Conservation (phyloP, 1,140 invertebrate genomes). For the Drosophila hydei region DNA sequence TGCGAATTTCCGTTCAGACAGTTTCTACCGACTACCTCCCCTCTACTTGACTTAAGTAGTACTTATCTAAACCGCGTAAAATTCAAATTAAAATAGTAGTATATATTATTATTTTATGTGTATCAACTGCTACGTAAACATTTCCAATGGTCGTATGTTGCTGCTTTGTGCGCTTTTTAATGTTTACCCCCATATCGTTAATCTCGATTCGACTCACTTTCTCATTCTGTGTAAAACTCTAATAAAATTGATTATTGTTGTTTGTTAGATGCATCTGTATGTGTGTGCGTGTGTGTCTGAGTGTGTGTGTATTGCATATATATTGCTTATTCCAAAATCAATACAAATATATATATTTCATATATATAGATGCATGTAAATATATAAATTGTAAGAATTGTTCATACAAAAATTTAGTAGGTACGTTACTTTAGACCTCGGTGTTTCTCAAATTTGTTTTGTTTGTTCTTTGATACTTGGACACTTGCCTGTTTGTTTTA, state of each 20-base stretch:
- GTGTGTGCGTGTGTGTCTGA: slow-evolving; percentile 2
- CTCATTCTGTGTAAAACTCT: slow-evolving; percentile 72
- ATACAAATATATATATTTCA: slow-evolving; percentile 79
- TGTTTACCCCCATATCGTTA: slow-evolving; percentile 26
- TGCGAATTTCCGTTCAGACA: slow-evolving; percentile 69
- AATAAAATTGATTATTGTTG: slow-evolving; percentile 83
- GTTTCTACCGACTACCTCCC: slow-evolving; percentile 27
- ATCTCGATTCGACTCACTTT: slow-evolving; percentile 34
- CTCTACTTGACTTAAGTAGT: background rate
- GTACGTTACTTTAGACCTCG: slow-evolving; percentile 83
- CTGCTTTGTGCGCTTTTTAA: slow-evolving; percentile 48
- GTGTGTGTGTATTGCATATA: slow-evolving; percentile 61
- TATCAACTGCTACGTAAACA: slow-evolving; percentile 24
- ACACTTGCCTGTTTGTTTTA: slow-evolving; percentile 41
- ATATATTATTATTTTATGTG: slow-evolving; percentile 6
- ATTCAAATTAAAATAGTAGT: background rate
- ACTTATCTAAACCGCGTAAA: background rate
- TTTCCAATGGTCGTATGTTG: slow-evolving; percentile 38
- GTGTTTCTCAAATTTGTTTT: slow-evolving; percentile 73
- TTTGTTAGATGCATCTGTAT: slow-evolving; percentile 71
- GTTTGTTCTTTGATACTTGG: slow-evolving; percentile 71
- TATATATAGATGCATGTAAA: slow-evolving; percentile 70
- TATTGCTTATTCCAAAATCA: slow-evolving; percentile 83
- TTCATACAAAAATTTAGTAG: slow-evolving; percentile 83
- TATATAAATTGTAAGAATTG: slow-evolving; percentile 83